Evolutionary conservation across 2,888 invertebrate species (phyloP).

Genomic region (Drosophila neonasuta): DNA sequence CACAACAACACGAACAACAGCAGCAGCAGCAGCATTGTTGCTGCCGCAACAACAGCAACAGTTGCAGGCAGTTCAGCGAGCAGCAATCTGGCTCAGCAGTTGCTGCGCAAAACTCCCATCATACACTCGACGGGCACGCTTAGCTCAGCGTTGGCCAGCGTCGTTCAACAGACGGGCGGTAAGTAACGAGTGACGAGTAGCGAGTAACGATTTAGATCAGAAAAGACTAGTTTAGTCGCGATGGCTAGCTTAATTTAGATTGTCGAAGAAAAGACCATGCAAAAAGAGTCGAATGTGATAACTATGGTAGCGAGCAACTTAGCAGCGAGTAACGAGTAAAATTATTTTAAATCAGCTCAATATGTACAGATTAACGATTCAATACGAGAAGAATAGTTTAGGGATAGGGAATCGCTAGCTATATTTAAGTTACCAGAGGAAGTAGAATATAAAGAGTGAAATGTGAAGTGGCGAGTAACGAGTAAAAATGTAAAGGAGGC

Average conservation of each 20-base stretch:
- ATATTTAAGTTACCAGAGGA: too few relatives aligned
- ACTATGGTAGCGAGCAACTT: too few relatives aligned
- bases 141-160: slow-evolving; percentile 73
- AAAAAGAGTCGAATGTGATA: too few relatives aligned
- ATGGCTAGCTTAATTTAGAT: not conserved
- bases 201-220: not conserved
- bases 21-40: slow-evolving; percentile 26
- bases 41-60: slow-evolving; percentile 26
- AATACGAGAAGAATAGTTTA: too few relatives aligned
- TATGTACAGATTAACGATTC: too few relatives aligned
- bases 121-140: slow-evolving; percentile 78
- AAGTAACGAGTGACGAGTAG: slow-evolving; percentile 23
- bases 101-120: slow-evolving; percentile 79
- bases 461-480: too few relatives aligned
- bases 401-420: too few relatives aligned
- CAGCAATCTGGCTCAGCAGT: slow-evolving; percentile 68
- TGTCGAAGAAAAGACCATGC: too few relatives aligned
- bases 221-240: not conserved
- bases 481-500: too few relatives aligned
- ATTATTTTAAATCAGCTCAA: too few relatives aligned
- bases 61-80: slow-evolving; percentile 23
- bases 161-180: slow-evolving; percentile 78
- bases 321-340: too few relatives aligned
- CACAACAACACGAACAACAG: slow-evolving; percentile 6
- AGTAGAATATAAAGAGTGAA: too few relatives aligned